A percentile compares a stretch with the other conserved stretches of the same genome.
Conservation (phyloP, 2,888 invertebrate species). For the Oxytorus armatus region DNA sequence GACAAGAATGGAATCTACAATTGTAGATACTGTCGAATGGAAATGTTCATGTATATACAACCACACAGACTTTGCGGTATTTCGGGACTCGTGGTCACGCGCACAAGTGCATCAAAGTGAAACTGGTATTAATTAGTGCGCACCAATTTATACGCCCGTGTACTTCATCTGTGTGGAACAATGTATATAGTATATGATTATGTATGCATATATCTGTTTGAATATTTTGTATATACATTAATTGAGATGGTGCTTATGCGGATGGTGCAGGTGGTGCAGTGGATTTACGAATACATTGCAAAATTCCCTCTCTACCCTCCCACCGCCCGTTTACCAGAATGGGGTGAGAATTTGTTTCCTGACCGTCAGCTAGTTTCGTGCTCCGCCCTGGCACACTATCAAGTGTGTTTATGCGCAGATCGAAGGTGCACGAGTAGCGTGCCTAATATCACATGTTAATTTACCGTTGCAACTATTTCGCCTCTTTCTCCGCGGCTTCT, state of each 20-base stretch:
- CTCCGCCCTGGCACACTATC: conserved; percentile 38
- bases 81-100: conserved; percentile 41
- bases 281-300: conserved; percentile 52
- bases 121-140: conserved; percentile 45
- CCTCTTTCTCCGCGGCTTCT: conserved; percentile 6
- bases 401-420: conserved; percentile 25
- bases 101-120: conserved; percentile 50
- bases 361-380: conserved; percentile 14
- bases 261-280: conserved; percentile 55
- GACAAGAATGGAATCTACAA: conserved; percentile 8
- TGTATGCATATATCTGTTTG: background rate
- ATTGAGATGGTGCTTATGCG: conserved; percentile 53
- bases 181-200: background rate
- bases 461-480: conserved; percentile 17
- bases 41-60: background rate
- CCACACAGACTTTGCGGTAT: conserved; percentile 30
- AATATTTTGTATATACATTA: conserved; percentile 28
- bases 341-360: conserved; percentile 25
- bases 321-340: conserved; percentile 40
- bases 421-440: conserved; percentile 2
- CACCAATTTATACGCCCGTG: conserved; percentile 31
- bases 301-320: conserved; percentile 4
- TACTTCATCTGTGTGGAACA: conserved; percentile 9
- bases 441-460: conserved; percentile 25
- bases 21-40: conserved; percentile 9